Percentiles rank a stretch among this genome's conserved stretches.
These are phyloP conservation scores for Gryon sp. DNA, from an alignment of 1,140 invertebrate genomes.

Conservation along the genomic window DNA sequence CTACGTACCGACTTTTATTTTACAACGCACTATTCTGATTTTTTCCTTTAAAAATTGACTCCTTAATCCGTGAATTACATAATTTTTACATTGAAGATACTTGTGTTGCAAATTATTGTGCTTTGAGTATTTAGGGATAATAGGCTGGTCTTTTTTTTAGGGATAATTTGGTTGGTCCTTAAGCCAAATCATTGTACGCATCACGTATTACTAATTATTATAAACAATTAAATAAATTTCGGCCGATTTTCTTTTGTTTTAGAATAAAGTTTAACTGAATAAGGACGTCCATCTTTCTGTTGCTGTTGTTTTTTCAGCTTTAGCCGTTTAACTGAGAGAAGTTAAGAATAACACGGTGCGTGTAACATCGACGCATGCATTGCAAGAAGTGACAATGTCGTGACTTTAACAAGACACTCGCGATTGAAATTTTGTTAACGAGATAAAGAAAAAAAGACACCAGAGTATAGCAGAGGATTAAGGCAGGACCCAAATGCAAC, in stretches of 20 bases:
- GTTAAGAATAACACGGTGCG: conserved; percentile 41
- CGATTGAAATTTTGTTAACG: conserved; percentile 21
- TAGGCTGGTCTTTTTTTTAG: no score
- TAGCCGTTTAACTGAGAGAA: conserved; percentile 29
- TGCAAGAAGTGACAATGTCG: conserved; percentile 42
- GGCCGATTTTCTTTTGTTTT: no score
- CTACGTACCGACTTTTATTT: conserved; percentile 30
- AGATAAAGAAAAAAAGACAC: conserved; percentile 1
- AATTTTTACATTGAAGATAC: neutral
- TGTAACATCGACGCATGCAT: conserved; percentile 72
- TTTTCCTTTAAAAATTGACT: conserved; percentile 24
- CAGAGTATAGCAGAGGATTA: neutral
- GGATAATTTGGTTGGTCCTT: conserved; percentile 26
- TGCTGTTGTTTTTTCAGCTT: conserved; percentile 11
- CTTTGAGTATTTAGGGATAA: no score
- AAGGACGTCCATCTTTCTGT: neutral
- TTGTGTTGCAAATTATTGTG: conserved; percentile 40
- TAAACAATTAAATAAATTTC: no score
- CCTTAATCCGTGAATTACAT: conserved; percentile 39
- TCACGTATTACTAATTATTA: no score
- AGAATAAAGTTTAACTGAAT: no score
- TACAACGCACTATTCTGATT: conserved; percentile 17
- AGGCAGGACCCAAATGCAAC: conserved; percentile 22
- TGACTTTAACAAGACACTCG: conserved; percentile 21
- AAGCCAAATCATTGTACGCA: conserved; percentile 13